Evolutionary conservation across 2,797 vertebrate species (phyloP).

Genomic region (Sebastes baramenuke): DNA sequence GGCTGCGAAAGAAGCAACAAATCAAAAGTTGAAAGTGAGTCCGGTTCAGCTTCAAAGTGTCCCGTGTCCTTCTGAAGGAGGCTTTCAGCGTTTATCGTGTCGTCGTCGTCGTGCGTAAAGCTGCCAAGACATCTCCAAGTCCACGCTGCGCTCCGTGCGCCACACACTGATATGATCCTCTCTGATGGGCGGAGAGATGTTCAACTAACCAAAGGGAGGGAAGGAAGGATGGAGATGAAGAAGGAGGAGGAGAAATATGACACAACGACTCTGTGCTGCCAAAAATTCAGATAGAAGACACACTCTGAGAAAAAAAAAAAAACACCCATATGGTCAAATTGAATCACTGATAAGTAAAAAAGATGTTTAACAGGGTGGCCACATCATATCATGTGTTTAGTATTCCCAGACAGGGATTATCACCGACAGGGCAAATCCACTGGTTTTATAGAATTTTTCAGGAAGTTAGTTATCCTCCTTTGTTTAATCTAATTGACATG

Average conservation of each 20-base stretch:
- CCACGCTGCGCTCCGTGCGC: conserved; percentile 55
- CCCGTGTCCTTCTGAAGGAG: not conserved
- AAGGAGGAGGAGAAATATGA: conserved; percentile 56
- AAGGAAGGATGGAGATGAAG: conserved; percentile 43
- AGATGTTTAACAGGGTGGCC: too few relatives aligned
- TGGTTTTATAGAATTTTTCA: not conserved
- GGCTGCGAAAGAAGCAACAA: not conserved
- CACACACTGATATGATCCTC: not conserved
- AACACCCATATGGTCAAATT: not conserved
- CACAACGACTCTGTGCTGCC: conserved; percentile 30
- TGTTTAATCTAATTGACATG: not conserved
- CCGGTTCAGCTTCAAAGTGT: not conserved
- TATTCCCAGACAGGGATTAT: not conserved
- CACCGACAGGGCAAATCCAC: not conserved
- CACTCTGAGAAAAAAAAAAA: not conserved
- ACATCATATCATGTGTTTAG: not conserved
- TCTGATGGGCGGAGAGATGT: conserved; percentile 50
- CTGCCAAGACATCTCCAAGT: conserved; percentile 66
- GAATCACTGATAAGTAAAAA: not conserved
- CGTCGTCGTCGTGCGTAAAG: conserved; percentile 59
- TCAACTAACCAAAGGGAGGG: conserved; percentile 3
- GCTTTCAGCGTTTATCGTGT: conserved; percentile 3
- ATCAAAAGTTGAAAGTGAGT: conserved; percentile 13
- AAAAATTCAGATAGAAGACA: conserved; percentile 15
- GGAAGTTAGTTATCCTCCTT: not conserved